Evolutionary conservation across 2,888 invertebrate genomes (phyloP), one percentile per base, ranked within the genome.

Genomic region (Lithophane ornitopus): DNA sequence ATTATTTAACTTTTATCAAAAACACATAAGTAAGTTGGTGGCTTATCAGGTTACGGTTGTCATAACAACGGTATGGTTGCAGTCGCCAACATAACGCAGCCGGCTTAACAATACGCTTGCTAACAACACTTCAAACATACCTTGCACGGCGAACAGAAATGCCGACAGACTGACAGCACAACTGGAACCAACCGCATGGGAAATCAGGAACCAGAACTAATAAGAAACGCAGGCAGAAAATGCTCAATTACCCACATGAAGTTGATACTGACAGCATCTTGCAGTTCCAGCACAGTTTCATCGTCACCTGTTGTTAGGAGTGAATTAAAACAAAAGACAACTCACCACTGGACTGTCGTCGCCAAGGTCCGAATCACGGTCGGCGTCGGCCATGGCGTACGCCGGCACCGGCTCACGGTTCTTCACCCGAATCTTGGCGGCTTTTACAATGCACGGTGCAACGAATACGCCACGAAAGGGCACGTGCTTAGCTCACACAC

Each of bases 361-460:
- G 87, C 98, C 98, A 87, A 98, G 95, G 94, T 98, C 98, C 93
- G 97, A 98, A 91, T 98, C 98, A 90, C 97, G 95, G 94, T 97
- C 97, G 95, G 95, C 96, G 95, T 96, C 96, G 94, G 96, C 98
- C 98, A 98, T 98, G 96, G 97, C 98, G 97, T 98, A 98, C 97
- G 98, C 98, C 97, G 98, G 98, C 95, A 98, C 97, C 96, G 98
- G 98, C 94, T 98, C 98, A 97, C 98, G 97, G 95, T 98, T 98
- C 98, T 98, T 98, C 96, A 98, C 98, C 97, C 98, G 98, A 98
- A 98, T 98, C 97, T 98, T 98, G 98, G 96, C 97, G 96, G 95
- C 90, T 96, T 94, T 88, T 77, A 80, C 78, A 75, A 79, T 86
- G 87, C 92, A 93, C 94, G 93, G 89, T 89, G 88, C 87, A 87